Conservation (phyloP, 2,888 invertebrate genomes). For the Caenorhabditis panamensis region DNA sequence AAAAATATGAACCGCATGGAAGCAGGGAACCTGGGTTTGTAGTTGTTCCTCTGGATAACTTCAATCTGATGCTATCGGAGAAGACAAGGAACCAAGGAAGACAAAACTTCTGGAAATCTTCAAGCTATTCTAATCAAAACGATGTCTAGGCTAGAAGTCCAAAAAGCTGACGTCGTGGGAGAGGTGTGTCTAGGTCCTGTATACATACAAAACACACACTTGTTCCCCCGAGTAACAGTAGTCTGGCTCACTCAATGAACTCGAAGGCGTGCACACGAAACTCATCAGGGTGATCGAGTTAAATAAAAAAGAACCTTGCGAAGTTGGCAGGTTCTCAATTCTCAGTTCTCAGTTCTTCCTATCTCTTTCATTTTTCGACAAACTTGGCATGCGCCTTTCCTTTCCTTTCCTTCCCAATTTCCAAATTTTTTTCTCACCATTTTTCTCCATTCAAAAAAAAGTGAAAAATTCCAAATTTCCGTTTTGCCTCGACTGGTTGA, state of each 20-base stretch:
- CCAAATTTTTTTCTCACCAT: too few species aligned
- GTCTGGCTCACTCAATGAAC: background rate
- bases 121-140: slow-evolving; percentile 23
- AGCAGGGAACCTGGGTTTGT: too few species aligned
- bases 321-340: slow-evolving; percentile 37
- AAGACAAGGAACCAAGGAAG: background rate
- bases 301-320: slow-evolving; percentile 13
- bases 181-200: background rate
- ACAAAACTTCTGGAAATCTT: slow-evolving; percentile 18
- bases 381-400: slow-evolving; percentile 11
- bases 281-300: slow-evolving; percentile 48
- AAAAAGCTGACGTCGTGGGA: background rate
- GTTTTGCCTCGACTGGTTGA: slow-evolving; percentile 30
- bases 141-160: background rate
- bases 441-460: too few species aligned
- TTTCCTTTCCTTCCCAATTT: too few species aligned
- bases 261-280: slow-evolving; percentile 19
- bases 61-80: too few species aligned
- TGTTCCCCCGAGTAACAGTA: background rate
- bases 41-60: too few species aligned
- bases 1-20: too few species aligned
- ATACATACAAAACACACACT: background rate
- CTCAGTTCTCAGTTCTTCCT: background rate
- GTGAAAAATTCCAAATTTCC: too few species aligned
- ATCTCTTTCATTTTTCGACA: slow-evolving; percentile 18